These are phyloP conservation scores for Pempheris klunzingeri DNA, from an alignment of 2,797 vertebrate species.

Conservation along the genomic window DNA sequence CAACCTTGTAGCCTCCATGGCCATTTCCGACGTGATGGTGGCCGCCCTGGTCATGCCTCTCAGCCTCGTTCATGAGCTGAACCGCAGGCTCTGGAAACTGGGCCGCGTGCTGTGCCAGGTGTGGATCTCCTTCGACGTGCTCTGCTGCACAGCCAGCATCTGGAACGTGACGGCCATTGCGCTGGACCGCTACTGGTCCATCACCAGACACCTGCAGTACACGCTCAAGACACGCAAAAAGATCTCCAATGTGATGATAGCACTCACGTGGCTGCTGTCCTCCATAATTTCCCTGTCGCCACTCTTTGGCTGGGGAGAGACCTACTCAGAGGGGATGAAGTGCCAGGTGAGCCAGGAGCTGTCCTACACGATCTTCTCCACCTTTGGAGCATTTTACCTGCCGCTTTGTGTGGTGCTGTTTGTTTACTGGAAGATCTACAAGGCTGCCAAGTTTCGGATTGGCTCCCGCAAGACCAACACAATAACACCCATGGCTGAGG, in stretches of 20 bases:
- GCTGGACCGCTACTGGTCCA: constrained; percentile 98
- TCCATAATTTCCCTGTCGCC: constrained; percentile 95
- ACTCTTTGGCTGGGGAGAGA: constrained; percentile 96
- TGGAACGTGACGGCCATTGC: constrained; percentile 98
- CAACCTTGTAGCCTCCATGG: constrained; percentile 98
- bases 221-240: constrained; percentile 91
- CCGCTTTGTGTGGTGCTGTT: constrained; percentile 97
- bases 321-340: constrained; percentile 88
- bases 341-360: constrained; percentile 97
- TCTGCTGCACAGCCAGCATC: constrained; percentile 99
- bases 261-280: constrained; percentile 93
- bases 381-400: constrained; percentile 96
- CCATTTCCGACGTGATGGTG: constrained; percentile 95
- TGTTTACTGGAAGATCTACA: constrained; percentile 99
- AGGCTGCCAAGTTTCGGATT: constrained; percentile 93
- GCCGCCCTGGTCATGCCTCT: constrained; percentile 97
- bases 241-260: constrained; percentile 95
- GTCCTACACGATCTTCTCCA: constrained; percentile 96
- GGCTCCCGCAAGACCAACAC: constrained; percentile 92
- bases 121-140: constrained; percentile 96
- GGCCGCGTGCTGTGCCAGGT: constrained; percentile 93
- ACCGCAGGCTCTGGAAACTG: constrained; percentile 92
- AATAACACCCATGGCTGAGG: constrained; percentile 91
- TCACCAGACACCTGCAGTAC: constrained; percentile 95
- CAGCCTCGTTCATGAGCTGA: constrained; percentile 92